Base-by-base conservation (phyloP, 2,888 invertebrate genomes). In the Rhingia campestris region DNA sequence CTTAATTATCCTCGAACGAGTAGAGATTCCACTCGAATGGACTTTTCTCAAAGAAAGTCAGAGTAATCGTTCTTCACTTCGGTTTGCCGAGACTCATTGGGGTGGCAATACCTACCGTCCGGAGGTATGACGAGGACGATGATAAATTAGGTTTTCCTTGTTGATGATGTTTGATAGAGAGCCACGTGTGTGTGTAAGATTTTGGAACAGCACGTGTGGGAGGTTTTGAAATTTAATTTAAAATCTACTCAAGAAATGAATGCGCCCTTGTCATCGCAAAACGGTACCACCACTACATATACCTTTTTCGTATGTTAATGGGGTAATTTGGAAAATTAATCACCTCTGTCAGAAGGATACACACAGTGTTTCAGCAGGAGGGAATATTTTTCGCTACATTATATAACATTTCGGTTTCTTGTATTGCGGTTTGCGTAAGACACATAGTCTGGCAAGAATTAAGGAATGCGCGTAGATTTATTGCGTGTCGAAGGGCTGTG, bases 291-390 rank as follows among this genome's bases (percentile, higher is more conserved):
- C 47, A 4, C 12, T 35, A 61, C 12, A 22, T 69, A 70, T 77
- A 76, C 77, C 72, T 75, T 61, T 70, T 64, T 56, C 61, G 61
- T 56, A 84, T 74, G 82, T 70, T 84, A 84, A 84, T 84, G 79
- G 79, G 63, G 79, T 79, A 79, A 84, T 84, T 84, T 84, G 39
- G 82, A 66, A 84, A 84, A 84, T 84, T 84, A 84, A 84, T 79
- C 82, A 79, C 79, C 53, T 58, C 77, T 66, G 74, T 63, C 59
- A 54, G 73, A 67, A 59, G 69, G 53, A 73, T 74, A 81, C 58
- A 64, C 58, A 56, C 43, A 43, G 5, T 6, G 22, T 35, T 59
- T 35, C 6, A 22, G 22, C 22, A 4, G 9, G 5, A 32, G 75
- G 56, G 39, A 73, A 73, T 33, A 73, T 72, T 67, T 76, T 67